phyloP scores from a whole-genome alignment of 2,888 invertebrate species.

The Phytoseiulus persimilis region DNA sequence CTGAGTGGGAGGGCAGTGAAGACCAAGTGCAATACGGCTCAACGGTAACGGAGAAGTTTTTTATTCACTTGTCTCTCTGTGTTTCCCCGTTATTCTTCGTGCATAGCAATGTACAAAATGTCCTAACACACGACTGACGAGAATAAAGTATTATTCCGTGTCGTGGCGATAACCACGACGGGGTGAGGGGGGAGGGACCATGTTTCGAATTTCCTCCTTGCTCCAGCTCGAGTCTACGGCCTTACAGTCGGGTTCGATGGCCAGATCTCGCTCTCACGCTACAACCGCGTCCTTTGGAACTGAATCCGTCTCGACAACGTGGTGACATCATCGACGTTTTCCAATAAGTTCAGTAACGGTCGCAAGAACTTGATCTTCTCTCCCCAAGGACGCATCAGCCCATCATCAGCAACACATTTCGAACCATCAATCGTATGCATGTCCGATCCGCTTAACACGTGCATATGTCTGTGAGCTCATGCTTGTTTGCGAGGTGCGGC shows the following conservation, averaged over 20 bases:
- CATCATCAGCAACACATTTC: background rate
- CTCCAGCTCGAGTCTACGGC: too few relatives aligned
- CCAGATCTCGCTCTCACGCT: too few relatives aligned
- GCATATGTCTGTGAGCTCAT: background rate
- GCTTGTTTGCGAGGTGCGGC: background rate
- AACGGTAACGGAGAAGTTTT: background rate
- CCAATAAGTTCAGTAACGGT: background rate
- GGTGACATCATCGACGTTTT: background rate
- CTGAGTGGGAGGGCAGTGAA: background rate
- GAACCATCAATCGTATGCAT: background rate
- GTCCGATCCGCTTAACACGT: background rate
- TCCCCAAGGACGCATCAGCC: background rate
- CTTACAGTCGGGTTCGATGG: too few relatives aligned
- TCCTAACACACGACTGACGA: background rate
- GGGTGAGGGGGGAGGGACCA: too few relatives aligned
- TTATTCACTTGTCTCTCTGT: background rate
- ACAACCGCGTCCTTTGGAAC: background rate
- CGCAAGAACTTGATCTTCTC: background rate
- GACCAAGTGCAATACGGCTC: background rate
- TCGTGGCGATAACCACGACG: background rate
- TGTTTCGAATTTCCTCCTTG: too few relatives aligned
- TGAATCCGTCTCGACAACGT: background rate
- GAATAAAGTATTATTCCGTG: background rate
- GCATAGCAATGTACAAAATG: slow-evolving; percentile 37
- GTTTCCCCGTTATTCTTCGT: background rate